Evolutionary conservation across 2,113 vertebrate genomes (phyloP).

Genomic region (Orycteropus afer): DNA sequence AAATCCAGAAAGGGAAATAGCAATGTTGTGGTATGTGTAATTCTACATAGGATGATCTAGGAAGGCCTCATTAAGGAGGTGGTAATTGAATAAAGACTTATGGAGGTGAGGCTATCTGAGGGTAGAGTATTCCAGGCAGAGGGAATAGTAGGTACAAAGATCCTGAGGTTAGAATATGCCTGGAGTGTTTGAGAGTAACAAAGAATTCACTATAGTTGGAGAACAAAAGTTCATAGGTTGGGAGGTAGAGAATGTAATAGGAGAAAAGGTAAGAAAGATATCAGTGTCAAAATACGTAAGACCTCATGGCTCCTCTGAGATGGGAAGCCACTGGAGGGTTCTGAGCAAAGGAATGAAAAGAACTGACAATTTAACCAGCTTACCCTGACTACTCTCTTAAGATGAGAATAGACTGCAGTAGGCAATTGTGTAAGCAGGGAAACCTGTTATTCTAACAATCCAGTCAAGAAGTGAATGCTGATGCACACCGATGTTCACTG

Average conservation of each 20-base stretch:
- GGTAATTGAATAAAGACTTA: neutral
- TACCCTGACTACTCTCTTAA: neutral
- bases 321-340: neutral
- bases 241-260: neutral
- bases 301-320: neutral
- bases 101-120: neutral
- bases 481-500: neutral
- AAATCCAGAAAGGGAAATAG: neutral
- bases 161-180: neutral
- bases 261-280: neutral
- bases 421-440: neutral
- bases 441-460: neutral
- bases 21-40: conserved; percentile 1
- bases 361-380: neutral
- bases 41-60: neutral
- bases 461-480: conserved; percentile 7
- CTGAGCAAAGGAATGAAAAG: neutral
- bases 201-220: neutral
- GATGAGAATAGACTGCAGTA: neutral
- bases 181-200: conserved; percentile 11
- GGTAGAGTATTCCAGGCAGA: neutral
- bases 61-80: neutral
- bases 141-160: neutral
- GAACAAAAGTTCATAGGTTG: neutral
- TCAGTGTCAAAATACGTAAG: neutral